Evolutionary conservation across 2,888 invertebrate species (phyloP).

Genomic region (Nezara viridula): DNA sequence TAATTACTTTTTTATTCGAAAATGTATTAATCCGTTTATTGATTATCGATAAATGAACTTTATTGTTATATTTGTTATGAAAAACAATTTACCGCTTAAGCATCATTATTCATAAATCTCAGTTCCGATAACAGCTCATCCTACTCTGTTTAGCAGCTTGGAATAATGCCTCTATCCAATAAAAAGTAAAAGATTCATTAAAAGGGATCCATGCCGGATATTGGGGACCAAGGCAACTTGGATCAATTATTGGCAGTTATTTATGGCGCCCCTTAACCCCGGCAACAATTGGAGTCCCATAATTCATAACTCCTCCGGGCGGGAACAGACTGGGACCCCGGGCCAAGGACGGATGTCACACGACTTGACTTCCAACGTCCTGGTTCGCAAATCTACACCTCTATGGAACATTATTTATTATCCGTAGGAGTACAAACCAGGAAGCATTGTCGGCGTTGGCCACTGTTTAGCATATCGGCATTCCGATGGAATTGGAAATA

Average conservation of each 20-base stretch:
- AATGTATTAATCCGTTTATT: too few species aligned
- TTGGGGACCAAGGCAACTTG: conserved; percentile 11
- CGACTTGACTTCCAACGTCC: conserved; percentile 1
- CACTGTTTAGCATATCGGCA: conserved; percentile 1
- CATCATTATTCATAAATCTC: neutral
- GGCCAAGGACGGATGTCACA: conserved; percentile 30
- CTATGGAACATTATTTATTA: neutral
- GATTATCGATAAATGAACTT: too few species aligned
- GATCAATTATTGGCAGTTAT: conserved; percentile 22
- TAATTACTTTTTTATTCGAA: too few species aligned
- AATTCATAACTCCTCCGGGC: neutral
- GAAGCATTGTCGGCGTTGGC: neutral
- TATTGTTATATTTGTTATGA: too few species aligned
- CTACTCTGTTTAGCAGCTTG: too few species aligned
- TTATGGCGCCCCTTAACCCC: neutral
- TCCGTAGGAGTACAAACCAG: neutral
- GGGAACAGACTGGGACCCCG: neutral
- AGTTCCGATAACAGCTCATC: neutral
- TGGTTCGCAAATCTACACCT: neutral
- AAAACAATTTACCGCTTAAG: too few species aligned
- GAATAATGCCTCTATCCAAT: neutral
- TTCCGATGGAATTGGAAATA: neutral
- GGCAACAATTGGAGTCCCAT: conserved; percentile 31
- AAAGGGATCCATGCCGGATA: conserved; percentile 7
- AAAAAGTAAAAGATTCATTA: neutral